A percentile compares a stretch with the other conserved stretches of the same genome.
These are phyloP conservation scores for Dipus sagitta DNA, from an alignment of 2,797 vertebrate genomes.

Conservation along the genomic window DNA sequence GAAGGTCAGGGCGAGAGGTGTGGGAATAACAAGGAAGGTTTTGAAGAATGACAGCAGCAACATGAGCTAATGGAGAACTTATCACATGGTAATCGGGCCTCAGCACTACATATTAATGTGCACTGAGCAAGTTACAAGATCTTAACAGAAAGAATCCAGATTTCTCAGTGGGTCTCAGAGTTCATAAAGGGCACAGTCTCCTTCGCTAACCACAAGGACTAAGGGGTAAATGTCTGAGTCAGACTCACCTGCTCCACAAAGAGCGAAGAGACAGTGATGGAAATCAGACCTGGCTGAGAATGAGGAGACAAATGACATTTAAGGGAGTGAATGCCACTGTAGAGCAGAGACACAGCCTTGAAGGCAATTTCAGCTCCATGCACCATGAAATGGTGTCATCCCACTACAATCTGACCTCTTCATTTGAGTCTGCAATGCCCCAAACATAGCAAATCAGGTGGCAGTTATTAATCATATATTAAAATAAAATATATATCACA, in stretches of 20 bases:
- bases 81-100: slow-evolving; percentile 1
- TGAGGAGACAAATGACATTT: background rate
- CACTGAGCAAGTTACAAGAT: slow-evolving; percentile 16
- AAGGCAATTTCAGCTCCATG: background rate
- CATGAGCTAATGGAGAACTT: background rate
- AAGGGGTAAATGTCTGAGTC: background rate
- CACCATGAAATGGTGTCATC: background rate
- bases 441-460: background rate
- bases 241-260: slow-evolving; percentile 50
- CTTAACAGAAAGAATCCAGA: slow-evolving; percentile 44
- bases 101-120: background rate
- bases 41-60: slow-evolving; percentile 52
- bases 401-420: background rate
- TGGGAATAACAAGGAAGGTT: slow-evolving; percentile 12
- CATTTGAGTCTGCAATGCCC: background rate
- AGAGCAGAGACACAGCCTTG: background rate
- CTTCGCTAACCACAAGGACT: slow-evolving; percentile 48
- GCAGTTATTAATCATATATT: slow-evolving; percentile 1
- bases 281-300: slow-evolving; percentile 47
- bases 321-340: background rate
- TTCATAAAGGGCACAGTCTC: slow-evolving; percentile 62
- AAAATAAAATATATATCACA: slow-evolving; percentile 30
- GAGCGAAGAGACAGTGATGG: slow-evolving; percentile 31
- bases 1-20: slow-evolving; percentile 43
- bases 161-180: slow-evolving; percentile 66